Base-by-base conservation (phyloP, 2,797 vertebrate species). In the Rhynchotus rufescens region DNA sequence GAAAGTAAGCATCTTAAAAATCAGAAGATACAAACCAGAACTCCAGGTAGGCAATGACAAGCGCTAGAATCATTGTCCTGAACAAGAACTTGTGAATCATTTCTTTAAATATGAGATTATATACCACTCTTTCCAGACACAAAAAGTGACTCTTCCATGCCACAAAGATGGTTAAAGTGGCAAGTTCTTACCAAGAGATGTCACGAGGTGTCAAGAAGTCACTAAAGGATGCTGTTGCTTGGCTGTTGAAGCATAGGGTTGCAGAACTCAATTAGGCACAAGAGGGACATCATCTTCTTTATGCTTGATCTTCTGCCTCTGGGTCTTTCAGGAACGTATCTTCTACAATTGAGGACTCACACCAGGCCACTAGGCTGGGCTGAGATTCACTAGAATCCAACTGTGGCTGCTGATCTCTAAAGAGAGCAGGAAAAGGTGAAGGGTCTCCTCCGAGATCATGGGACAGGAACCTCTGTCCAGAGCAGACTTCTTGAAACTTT, bases 391-490 rank as follows among this genome's bases (percentile, higher is more conserved):
- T 1, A 34, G 74, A 52, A 25, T 14, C 8, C 32, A 25, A n/a
- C 59, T 8, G 16, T 1, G 5, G 26, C 38, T 60, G 26, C 2
- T 4, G 40, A 40, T 4, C 56, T 42, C 64, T 36, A 67, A 86
- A 67, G 0, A 0, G 54, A 59, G 25, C 19, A 30, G 36, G 2
- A 62, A 36, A 45, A 38, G 42, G 47, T 2, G 26, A 72, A 59
- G 22, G 12, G 26, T 47, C n/a, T 85, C 51, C 64, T 1, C 2
- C 6, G 26, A 71, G 64, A 13, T 32, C 40, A 22, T 0, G 1
- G 15, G 30, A 65, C 71, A 62, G 49, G 40, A 69, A 84, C 6
- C 15, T 62, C 56, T 25, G 71, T 45, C 49, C 73, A 64, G 62
- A 42, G 2, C 21, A 5, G 36, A 40, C 7, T 61, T 36, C 26